These are phyloP conservation scores for Palythoa heliodiscus DNA, from an alignment of 92 coral and sea anemone species.

Conservation along the genomic window DNA sequence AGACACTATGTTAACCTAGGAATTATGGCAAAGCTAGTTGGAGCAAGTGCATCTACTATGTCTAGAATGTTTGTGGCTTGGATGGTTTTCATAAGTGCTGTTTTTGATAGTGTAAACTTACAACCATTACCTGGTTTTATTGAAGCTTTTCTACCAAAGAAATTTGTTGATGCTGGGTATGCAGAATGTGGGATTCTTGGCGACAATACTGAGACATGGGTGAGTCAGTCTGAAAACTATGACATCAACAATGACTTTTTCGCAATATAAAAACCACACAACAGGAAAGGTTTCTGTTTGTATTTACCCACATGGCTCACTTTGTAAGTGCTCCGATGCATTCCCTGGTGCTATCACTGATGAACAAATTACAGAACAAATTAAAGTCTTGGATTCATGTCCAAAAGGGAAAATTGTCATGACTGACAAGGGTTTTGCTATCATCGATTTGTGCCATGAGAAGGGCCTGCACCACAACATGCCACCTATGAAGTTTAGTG, in stretches of 20 bases:
- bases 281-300: constrained; percentile 56
- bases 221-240: constrained; percentile 62
- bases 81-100: not conserved
- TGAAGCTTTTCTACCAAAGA: constrained; percentile 47
- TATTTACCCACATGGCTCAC: too few relatives aligned
- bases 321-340: constrained; percentile 52
- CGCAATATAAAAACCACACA: constrained; percentile 62
- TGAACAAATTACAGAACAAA: constrained; percentile 55
- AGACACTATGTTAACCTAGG: constrained; percentile 47
- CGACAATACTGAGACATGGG: constrained; percentile 57
- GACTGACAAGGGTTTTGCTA: too few relatives aligned
- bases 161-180: constrained; percentile 48
- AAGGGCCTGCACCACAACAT: constrained; percentile 59
- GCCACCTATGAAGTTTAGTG: too few relatives aligned
- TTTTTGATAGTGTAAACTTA: constrained; percentile 46
- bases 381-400: too few relatives aligned
- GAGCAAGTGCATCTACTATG: constrained; percentile 50
- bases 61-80: not conserved
- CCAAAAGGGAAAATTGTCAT: too few relatives aligned
- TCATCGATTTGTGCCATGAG: too few relatives aligned
- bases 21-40: constrained; percentile 54
- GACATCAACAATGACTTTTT: constrained; percentile 60
- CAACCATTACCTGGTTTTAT: constrained; percentile 54
- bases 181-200: constrained; percentile 41
- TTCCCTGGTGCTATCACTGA: constrained; percentile 56